Conservation (phyloP, 2,888 invertebrate species). For the Gari tellinella region DNA sequence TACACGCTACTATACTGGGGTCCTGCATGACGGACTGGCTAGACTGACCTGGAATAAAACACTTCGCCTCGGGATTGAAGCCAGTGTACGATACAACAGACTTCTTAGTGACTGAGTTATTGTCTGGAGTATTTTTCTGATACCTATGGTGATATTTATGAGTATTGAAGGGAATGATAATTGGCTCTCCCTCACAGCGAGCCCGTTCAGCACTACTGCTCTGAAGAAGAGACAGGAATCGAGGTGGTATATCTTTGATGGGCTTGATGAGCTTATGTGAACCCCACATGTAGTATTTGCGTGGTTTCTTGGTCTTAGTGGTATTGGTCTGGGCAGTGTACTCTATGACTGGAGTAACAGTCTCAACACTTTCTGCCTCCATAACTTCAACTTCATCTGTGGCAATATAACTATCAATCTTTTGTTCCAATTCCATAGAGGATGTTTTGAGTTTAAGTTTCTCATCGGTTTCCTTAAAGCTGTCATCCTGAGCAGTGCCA, state of each 20-base stretch:
- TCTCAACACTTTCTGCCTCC: slow-evolving; percentile 12
- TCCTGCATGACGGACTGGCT: slow-evolving; percentile 38
- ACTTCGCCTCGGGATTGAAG: slow-evolving; percentile 70
- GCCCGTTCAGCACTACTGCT: slow-evolving; percentile 75
- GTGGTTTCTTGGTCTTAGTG: slow-evolving; percentile 64
- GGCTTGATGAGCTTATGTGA: slow-evolving; percentile 79
- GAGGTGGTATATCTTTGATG: slow-evolving; percentile 81
- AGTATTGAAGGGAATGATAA: slow-evolving; percentile 70
- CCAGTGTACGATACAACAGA: neutral
- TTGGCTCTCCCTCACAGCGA: slow-evolving; percentile 79
- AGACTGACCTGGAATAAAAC: slow-evolving; percentile 65
- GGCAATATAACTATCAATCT: slow-evolving; percentile 62
- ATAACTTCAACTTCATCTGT: slow-evolving; percentile 37
- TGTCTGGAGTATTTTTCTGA: slow-evolving; percentile 11
- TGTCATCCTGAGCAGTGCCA: slow-evolving; percentile 54
- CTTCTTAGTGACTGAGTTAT: neutral
- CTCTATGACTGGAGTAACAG: neutral
- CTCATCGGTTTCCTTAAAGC: slow-evolving; percentile 44
- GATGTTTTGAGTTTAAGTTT: slow-evolving; percentile 25
- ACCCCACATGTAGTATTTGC: slow-evolving; percentile 80
- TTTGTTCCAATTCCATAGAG: slow-evolving; percentile 23
- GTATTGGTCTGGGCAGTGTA: slow-evolving; percentile 48
- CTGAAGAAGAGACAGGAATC: slow-evolving; percentile 76
- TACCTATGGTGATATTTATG: slow-evolving; percentile 33
- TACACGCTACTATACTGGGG: slow-evolving; percentile 55